These are phyloP conservation scores for Limnephilus marmoratus DNA, from an alignment of 2,888 invertebrate species.

Conservation along the genomic window DNA sequence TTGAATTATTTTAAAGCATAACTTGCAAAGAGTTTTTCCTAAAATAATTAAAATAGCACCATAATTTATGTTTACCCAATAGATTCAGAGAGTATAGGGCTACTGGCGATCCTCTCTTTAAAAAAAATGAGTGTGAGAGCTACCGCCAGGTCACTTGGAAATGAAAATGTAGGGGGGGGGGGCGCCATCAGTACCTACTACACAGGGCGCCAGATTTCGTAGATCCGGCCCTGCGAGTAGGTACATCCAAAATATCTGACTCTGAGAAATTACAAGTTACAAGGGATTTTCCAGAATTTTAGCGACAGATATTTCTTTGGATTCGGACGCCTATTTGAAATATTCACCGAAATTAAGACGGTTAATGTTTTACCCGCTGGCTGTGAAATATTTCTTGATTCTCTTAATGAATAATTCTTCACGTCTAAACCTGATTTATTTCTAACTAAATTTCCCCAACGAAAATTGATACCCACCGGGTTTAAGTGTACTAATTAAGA, in stretches of 20 bases:
- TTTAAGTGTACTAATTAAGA: background rate
- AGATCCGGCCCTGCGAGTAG: too few relatives aligned
- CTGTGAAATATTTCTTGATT: background rate
- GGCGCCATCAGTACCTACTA: too few relatives aligned
- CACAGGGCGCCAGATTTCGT: too few relatives aligned
- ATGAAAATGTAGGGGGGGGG: too few relatives aligned
- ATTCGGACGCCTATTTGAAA: background rate
- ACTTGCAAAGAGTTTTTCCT: too few relatives aligned
- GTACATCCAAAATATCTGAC: background rate
- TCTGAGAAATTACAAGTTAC: constrained; percentile 10
- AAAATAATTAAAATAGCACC: too few relatives aligned
- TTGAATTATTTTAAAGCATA: too few relatives aligned
- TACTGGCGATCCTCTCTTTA: too few relatives aligned
- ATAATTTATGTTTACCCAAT: too few relatives aligned
- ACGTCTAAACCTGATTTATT: background rate
- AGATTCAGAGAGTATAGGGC: too few relatives aligned
- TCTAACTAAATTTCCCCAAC: background rate
- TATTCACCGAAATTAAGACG: constrained; percentile 5
- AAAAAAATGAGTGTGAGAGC: too few relatives aligned
- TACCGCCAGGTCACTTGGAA: too few relatives aligned
- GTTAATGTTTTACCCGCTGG: constrained; percentile 8
- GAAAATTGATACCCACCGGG: background rate
- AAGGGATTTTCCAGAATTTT: constrained; percentile 7
- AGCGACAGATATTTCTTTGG: background rate
- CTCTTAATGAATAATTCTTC: constrained; percentile 7